phyloP scores from a whole-genome alignment of 2,888 invertebrate species.

The Ochropleura plecta region DNA sequence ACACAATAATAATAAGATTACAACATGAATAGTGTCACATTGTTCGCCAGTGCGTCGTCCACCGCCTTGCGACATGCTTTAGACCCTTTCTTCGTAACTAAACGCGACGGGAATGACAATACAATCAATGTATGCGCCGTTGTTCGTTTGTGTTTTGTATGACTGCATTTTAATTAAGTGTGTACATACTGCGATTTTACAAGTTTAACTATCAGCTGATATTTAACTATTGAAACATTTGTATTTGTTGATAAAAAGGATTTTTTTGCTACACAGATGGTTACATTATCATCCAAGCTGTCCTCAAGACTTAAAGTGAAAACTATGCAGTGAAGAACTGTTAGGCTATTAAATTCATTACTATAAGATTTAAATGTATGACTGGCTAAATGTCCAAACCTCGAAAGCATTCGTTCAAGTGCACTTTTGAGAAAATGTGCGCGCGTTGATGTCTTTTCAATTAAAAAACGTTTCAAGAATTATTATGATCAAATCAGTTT shows the following conservation, averaged over 20 bases:
- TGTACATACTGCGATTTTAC: constrained; percentile 23
- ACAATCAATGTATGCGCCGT: constrained; percentile 30
- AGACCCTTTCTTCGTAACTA: constrained; percentile 69
- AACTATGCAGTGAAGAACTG: not conserved
- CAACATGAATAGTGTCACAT: constrained; percentile 58
- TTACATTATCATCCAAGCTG: not conserved
- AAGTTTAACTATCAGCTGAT: constrained; percentile 18
- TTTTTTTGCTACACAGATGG: not conserved
- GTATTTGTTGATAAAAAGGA: not conserved
- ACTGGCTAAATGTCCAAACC: not conserved
- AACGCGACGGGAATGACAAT: constrained; percentile 69
- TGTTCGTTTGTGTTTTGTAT: constrained; percentile 31
- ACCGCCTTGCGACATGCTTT: constrained; percentile 59
- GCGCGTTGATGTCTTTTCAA: constrained; percentile 58
- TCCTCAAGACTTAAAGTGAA: not conserved
- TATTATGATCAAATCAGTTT: not conserved
- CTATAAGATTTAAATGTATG: not conserved
- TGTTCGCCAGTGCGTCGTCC: constrained; percentile 53
- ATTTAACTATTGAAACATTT: not conserved
- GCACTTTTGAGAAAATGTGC: not conserved
- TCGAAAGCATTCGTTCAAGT: not conserved
- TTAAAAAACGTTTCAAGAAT: not conserved
- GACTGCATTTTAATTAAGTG: constrained; percentile 51
- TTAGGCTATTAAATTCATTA: not conserved
- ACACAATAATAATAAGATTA: constrained; percentile 59